Evolutionary conservation across 2,113 vertebrate species (phyloP).

Genomic region (Myotis davidii): DNA sequence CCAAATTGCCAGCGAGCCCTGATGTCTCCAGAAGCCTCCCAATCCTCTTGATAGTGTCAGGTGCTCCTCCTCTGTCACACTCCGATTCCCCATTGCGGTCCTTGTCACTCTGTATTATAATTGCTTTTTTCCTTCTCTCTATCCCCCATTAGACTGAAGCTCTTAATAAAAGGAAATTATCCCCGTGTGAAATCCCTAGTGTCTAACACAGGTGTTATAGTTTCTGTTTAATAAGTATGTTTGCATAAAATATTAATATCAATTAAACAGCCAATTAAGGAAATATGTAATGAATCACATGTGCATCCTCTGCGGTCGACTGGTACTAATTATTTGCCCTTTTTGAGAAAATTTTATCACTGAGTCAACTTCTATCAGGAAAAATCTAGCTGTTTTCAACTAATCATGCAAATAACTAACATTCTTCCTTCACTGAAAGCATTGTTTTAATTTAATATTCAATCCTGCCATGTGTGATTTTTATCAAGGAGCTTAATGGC

Average conservation of each 20-base stretch:
- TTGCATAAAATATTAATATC: slow-evolving; percentile 33
- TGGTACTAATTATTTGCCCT: background rate
- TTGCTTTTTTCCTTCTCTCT: slow-evolving; percentile 1
- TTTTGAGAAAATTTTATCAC: background rate
- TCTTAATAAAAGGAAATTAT: slow-evolving; percentile 37
- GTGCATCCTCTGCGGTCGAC: background rate
- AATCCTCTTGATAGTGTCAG: background rate
- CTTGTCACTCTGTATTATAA: background rate
- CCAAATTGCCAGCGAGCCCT: background rate
- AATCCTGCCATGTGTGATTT: background rate
- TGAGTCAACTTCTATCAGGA: background rate
- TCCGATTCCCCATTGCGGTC: background rate
- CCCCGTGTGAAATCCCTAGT: background rate
- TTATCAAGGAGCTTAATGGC: background rate
- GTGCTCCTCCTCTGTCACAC: background rate
- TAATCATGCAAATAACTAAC: background rate
- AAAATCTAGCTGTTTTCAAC: slow-evolving; percentile 1
- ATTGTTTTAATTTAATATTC: background rate
- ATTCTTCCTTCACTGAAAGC: background rate
- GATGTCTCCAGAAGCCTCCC: background rate
- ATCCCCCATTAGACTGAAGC: background rate
- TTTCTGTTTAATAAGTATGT: slow-evolving; percentile 51
- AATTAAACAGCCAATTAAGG: slow-evolving; percentile 33
- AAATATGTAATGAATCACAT: background rate
- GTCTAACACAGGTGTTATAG: background rate